Percentiles rank a stretch among this genome's conserved stretches.
Conservation (phyloP, 1,140 invertebrate species). For the Lordiphosa mommai region DNA sequence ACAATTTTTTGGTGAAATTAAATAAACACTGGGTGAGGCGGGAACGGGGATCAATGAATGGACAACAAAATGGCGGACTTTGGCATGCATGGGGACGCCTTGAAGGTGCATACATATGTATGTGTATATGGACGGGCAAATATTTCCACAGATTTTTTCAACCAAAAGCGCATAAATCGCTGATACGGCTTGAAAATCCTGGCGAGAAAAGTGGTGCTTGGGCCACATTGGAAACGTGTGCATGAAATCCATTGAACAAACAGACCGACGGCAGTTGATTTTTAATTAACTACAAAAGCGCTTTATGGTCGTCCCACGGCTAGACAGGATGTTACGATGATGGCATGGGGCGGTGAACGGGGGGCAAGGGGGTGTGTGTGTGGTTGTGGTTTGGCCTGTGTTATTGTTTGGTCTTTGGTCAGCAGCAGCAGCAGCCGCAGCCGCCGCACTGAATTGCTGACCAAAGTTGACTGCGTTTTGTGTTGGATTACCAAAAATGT, state of each 20-base stretch:
- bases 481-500: slow-evolving; percentile 37
- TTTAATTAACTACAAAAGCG: slow-evolving; percentile 79
- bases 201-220: not conserved
- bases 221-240: slow-evolving; percentile 58
- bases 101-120: no score
- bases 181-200: slow-evolving; percentile 60
- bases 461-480: slow-evolving; percentile 6
- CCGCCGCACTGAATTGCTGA: slow-evolving; percentile 10
- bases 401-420: not conserved
- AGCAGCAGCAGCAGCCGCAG: not conserved
- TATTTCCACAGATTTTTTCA: slow-evolving; percentile 72
- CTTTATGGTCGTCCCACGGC: slow-evolving; percentile 50
- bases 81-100: slow-evolving; percentile 41
- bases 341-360: not conserved
- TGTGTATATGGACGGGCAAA: no score
- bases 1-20: slow-evolving; percentile 65
- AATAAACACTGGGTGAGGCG: slow-evolving; percentile 56
- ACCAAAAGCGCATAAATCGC: slow-evolving; percentile 78
- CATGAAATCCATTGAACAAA: slow-evolving; percentile 80
- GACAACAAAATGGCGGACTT: slow-evolving; percentile 29
- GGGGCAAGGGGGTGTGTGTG: not conserved
- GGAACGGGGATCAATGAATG: not conserved
- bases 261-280: slow-evolving; percentile 78
- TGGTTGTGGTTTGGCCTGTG: slow-evolving; percentile 27
- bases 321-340: slow-evolving; percentile 19